Conservation (phyloP, 2,113 vertebrate genomes). For the Apodemus sylvaticus region DNA sequence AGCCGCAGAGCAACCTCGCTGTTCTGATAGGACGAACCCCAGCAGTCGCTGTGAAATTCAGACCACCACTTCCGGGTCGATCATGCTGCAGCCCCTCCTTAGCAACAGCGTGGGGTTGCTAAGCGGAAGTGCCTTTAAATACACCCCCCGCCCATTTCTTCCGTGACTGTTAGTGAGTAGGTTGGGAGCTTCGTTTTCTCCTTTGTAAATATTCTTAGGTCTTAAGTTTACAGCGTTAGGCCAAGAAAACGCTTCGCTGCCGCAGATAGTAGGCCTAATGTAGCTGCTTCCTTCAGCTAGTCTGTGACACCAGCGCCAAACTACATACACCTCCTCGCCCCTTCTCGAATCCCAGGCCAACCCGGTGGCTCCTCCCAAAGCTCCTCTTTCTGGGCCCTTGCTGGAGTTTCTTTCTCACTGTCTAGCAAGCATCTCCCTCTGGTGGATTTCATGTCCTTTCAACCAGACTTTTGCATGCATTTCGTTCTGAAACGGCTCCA, state of each 20-base stretch:
- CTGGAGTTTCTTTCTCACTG: neutral
- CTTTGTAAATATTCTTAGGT: neutral
- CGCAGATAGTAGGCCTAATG: neutral
- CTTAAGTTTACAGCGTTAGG: neutral
- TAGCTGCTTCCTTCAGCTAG: neutral
- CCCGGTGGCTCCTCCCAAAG: neutral
- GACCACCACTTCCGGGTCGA: conserved; percentile 74
- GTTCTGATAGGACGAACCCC: conserved; percentile 52
- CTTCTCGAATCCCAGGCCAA: neutral
- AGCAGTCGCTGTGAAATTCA: neutral
- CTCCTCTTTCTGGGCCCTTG: neutral
- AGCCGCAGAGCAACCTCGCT: neutral
- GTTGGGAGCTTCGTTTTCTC: neutral
- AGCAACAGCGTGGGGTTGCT: conserved; percentile 86
- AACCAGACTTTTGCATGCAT: conserved; percentile 1
- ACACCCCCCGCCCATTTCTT: neutral
- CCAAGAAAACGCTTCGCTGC: neutral
- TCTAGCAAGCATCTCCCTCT: conserved; percentile 76
- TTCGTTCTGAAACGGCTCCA: neutral
- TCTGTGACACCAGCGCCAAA: neutral
- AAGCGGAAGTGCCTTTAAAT: conserved; percentile 80
- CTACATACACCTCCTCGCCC: neutral
- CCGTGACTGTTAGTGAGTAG: neutral
- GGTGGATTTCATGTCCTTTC: conserved; percentile 55
- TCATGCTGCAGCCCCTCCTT: conserved; percentile 59